These are phyloP conservation scores for Hydrozoanthus tunicans DNA, from an alignment of 64 coral and sea anemone genomes.

Conservation along the genomic window DNA sequence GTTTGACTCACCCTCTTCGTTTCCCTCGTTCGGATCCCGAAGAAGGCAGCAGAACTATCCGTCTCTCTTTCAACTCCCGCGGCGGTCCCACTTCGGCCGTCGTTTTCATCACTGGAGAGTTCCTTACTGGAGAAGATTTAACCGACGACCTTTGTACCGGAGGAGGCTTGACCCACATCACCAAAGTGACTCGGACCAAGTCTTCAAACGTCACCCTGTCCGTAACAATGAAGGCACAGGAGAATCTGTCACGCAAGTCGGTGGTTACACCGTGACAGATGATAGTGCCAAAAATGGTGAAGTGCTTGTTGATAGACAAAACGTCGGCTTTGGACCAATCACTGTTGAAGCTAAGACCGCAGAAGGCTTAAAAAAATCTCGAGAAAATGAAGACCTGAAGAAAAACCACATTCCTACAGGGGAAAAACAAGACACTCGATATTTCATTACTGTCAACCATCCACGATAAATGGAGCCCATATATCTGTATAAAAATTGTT, in stretches of 20 bases:
- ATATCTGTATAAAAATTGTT: neutral
- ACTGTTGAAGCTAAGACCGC: slow-evolving; percentile 97
- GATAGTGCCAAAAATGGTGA: slow-evolving; percentile 31
- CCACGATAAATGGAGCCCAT: neutral
- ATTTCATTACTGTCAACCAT: neutral
- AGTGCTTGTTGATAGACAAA: slow-evolving; percentile 70
- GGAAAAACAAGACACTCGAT: neutral
- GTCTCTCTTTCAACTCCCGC: slow-evolving; percentile 15
- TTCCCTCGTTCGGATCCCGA: slow-evolving; percentile 5
- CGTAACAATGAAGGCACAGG: slow-evolving; percentile 30
- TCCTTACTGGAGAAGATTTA: slow-evolving; percentile 37
- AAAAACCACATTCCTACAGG: slow-evolving; percentile 36
- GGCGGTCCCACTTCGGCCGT: slow-evolving; percentile 47
- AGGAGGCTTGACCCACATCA: slow-evolving; percentile 51
- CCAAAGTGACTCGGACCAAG: neutral
- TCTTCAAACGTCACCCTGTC: neutral
- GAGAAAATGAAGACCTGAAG: slow-evolving; percentile 42
- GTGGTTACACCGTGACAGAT: slow-evolving; percentile 63
- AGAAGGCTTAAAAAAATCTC: slow-evolving; percentile 56
- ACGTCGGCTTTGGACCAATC: slow-evolving; percentile 92
- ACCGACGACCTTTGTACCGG: slow-evolving; percentile 64
- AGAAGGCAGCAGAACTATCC: slow-evolving; percentile 22
- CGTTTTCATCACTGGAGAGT: slow-evolving; percentile 20
- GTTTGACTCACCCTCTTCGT: neutral
- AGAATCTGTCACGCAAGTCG: slow-evolving; percentile 59